Evolutionary conservation across 2,888 invertebrate genomes (phyloP), one percentile per base, ranked within the genome.

Genomic region (Dolichopus griseipennis): DNA sequence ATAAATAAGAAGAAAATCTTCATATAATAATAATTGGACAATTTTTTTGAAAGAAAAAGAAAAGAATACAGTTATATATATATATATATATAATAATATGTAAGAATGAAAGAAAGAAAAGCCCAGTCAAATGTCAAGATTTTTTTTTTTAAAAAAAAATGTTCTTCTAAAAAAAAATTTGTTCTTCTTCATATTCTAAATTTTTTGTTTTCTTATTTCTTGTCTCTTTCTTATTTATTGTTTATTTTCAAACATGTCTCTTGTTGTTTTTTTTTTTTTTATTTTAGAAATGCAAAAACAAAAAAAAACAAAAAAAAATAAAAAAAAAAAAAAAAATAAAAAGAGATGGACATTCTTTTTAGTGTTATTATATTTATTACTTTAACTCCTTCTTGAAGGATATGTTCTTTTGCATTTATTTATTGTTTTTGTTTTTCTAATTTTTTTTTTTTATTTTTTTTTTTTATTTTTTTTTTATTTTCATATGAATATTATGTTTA

Each of bases 321-420:
- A 52, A 18, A 18, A 2, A 12, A 2, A 15, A 12, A 9, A 52
- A 18, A 52, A 52, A 6, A 12, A 41, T 5, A 27, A 12, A 52
- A 12, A 52, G 52, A 52, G 52, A 52, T 52, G 52, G 52, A 52
- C 52, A 52, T 64, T 15, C 18, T 64, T 64, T 65, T 65, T 37
- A 65, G 65, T 65, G 34, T 22, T 37, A 33, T 65, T 9, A 37
- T 37, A 20, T 27, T 64, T 22, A 27, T 64, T 64, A 64, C 27
- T 64, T 64, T 64, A 37, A 37, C 33, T 65, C 65, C 65, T 65
- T 65, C 65, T 22, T 65, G 34, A 37, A 37, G 20, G 52, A 52
- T 52, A 52, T 52, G 15, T 52, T 9, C 1, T 52, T 9, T 43
- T n/a, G n/a, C n/a, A 3, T 52, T 18, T 52, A 52, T 52, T 52